Evolutionary conservation across 2,797 vertebrate species (phyloP), one percentile per base, ranked within the genome.

Genomic region (Eupleurogrammus muticus): DNA sequence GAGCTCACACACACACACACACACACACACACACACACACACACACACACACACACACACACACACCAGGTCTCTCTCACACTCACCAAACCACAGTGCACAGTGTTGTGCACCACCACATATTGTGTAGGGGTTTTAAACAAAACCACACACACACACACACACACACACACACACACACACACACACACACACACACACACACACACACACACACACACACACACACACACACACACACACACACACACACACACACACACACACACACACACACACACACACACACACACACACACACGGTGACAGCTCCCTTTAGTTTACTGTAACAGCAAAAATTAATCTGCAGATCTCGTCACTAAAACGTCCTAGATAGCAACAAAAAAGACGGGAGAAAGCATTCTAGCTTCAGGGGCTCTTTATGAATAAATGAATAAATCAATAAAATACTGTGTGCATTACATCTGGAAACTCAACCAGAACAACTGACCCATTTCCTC

Each of bases 1-100:
- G 63, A 79, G 84, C 84, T 83, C 70, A 90, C 73, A 80, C 6
- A 70, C 40, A 68, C 57, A 76, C 64, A 56, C 70, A 11, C 51
- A 36, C 42, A 38, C 65, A 46, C 50, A 4, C 61, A 42, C 20
- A 35, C 62, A 47, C 52, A 47, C 24, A 24, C 62, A 62, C 70
- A 90, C 73, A 80, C 6, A 70, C 40, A 68, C 57, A 76, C 64
- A 56, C 70, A 11, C 51, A 36, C 42, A 38, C 65, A 46, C 50
- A 4, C 61, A 42, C 20, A 35, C 62, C n/a, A n/a, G n/a, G n/a
- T 4, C 61, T 47, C 20, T 38, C 62, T 50, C 52, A 47, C 24
- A 24, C 62, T 60, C 72, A 69, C 56, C 24, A 51, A 46, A 72
- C 77, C 78, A 66, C 84, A 79, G 51, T 4, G 68, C 62, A n/a